A percentile compares a stretch with the other conserved stretches of the same genome.
Evolutionary conservation across 2,113 vertebrate species (phyloP).

Genomic region (Sardina pilchardus): DNA sequence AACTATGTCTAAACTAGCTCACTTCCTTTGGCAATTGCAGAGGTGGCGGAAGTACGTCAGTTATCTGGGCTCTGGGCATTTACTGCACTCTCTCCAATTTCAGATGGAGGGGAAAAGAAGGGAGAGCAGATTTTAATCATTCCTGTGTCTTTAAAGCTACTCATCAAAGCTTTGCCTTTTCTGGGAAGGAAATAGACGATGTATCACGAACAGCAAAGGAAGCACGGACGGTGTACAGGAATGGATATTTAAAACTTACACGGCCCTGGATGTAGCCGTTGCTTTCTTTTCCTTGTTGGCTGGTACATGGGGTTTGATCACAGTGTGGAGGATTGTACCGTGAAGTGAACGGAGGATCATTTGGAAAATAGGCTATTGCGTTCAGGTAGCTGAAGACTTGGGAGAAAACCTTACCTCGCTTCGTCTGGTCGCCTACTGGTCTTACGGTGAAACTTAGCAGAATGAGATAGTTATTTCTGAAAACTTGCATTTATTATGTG

Average conservation of each 20-base stretch:
- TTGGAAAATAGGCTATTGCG: constrained; percentile 61
- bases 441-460: constrained; percentile 49
- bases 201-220: constrained; percentile 36
- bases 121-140: constrained; percentile 70
- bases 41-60: constrained; percentile 85
- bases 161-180: constrained; percentile 72
- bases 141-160: constrained; percentile 80
- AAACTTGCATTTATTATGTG: constrained; percentile 56
- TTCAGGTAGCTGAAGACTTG: constrained; percentile 67
- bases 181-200: constrained; percentile 64
- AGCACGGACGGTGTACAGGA: constrained; percentile 57
- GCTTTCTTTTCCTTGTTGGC: constrained; percentile 51
- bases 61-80: constrained; percentile 73
- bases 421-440: constrained; percentile 49
- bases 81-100: constrained; percentile 73
- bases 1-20: constrained; percentile 62
- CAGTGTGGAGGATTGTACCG: constrained; percentile 56
- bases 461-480: constrained; percentile 55
- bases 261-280: constrained; percentile 61
- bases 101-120: constrained; percentile 65
- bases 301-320: constrained; percentile 63
- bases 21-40: constrained; percentile 76
- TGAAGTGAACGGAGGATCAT: constrained; percentile 61
- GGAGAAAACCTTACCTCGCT: constrained; percentile 51
- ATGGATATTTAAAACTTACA: constrained; percentile 69